Evolutionary conservation across 2,888 invertebrate species (phyloP).

Genomic region (Lampropteryx suffumata): DNA sequence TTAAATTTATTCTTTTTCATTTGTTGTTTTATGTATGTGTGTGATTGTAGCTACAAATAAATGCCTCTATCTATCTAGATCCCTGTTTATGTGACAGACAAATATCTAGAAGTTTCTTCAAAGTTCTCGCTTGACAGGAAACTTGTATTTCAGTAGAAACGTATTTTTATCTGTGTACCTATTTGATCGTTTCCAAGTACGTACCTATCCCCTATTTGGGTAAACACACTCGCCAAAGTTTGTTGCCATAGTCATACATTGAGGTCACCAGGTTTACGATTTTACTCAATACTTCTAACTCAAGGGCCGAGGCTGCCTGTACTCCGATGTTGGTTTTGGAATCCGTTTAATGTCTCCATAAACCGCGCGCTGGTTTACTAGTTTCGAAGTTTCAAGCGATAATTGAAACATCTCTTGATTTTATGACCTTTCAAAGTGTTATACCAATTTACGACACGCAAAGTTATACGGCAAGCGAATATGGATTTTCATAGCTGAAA

Average conservation of each 20-base stretch:
- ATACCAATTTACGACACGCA: conserved; percentile 55
- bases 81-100: background rate
- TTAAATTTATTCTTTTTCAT: too few species aligned
- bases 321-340: conserved; percentile 61
- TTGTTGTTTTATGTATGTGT: too few species aligned
- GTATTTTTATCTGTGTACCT: conserved; percentile 4
- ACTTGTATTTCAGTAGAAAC: background rate
- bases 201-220: conserved; percentile 42
- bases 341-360: conserved; percentile 51
- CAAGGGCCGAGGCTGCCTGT: conserved; percentile 39
- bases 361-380: conserved; percentile 44
- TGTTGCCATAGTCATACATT: conserved; percentile 53
- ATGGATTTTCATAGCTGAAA: conserved; percentile 30
- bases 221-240: conserved; percentile 38
- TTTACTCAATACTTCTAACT: conserved; percentile 62
- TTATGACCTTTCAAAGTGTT: conserved; percentile 40
- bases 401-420: conserved; percentile 41
- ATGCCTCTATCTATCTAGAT: too few species aligned
- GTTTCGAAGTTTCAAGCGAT: conserved; percentile 41
- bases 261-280: conserved; percentile 72
- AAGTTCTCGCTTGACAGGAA: conserved; percentile 1
- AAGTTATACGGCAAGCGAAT: conserved; percentile 55
- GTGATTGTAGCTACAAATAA: too few species aligned
- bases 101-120: conserved; percentile 2
- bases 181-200: conserved; percentile 32